phyloP scores from a whole-genome alignment of 2,888 invertebrate species.

The Molanna angustata region DNA sequence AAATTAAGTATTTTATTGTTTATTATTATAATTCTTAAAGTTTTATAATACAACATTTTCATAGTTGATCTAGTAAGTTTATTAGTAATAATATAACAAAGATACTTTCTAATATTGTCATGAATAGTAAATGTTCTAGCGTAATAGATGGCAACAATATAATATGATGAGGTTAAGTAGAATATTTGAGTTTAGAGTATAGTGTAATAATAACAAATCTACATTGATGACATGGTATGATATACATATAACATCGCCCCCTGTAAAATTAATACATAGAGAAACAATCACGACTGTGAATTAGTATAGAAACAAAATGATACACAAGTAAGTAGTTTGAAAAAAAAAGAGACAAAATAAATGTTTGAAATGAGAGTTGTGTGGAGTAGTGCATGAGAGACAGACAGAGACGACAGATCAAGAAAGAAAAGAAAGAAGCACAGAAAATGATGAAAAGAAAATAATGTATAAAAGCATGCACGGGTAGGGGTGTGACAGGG shows the following conservation, averaged over 20 bases:
- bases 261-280: slow-evolving; percentile 13
- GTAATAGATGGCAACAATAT: slow-evolving; percentile 3
- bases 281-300: too few species aligned
- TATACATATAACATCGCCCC: slow-evolving; percentile 1
- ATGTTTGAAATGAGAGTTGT: slow-evolving; percentile 7
- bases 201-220: slow-evolving; percentile 24
- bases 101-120: too few species aligned
- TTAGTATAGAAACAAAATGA: slow-evolving; percentile 2
- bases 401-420: slow-evolving; percentile 25
- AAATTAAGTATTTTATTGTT: too few species aligned
- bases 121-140: too few species aligned
- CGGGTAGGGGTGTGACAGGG: slow-evolving; percentile 16
- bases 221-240: slow-evolving; percentile 13
- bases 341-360: neutral
- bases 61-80: too few species aligned
- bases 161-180: slow-evolving; percentile 17
- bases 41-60: too few species aligned
- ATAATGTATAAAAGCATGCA: slow-evolving; percentile 25
- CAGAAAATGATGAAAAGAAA: neutral
- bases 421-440: slow-evolving; percentile 22
- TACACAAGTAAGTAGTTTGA: neutral
- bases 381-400: slow-evolving; percentile 13
- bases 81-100: too few species aligned
- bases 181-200: slow-evolving; percentile 28
- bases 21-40: too few species aligned